A percentile compares a stretch with the other conserved stretches of the same genome.
phyloP scores from a whole-genome alignment of 2,888 invertebrate genomes.

The Cryptophagus acutangulus region DNA sequence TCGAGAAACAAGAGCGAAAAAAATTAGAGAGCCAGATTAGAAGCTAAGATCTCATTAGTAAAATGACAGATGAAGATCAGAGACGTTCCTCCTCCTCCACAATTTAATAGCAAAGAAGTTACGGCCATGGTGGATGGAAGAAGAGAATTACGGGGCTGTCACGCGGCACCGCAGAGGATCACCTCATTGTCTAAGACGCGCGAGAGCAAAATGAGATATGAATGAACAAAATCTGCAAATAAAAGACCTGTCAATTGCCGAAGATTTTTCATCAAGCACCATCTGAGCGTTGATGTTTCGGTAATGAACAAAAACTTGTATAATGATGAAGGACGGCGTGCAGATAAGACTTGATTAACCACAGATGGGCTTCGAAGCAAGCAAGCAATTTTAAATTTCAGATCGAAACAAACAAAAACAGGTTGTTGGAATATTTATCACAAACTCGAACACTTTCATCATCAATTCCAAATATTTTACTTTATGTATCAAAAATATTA shows the following conservation, averaged over 20 bases:
- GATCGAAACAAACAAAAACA: too few species aligned
- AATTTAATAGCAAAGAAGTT: slow-evolving; percentile 7
- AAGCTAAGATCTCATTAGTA: slow-evolving; percentile 44
- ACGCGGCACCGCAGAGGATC: slow-evolving; percentile 26
- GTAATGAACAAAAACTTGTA: slow-evolving; percentile 48
- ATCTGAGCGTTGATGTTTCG: slow-evolving; percentile 45
- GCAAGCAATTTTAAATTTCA: too few species aligned
- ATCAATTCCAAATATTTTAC: too few species aligned
- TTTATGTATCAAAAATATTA: too few species aligned
- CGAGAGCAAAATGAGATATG: slow-evolving; percentile 49
- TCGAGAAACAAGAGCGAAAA: too few species aligned
- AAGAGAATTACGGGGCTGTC: slow-evolving; percentile 45
- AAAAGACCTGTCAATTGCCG: slow-evolving; percentile 49
- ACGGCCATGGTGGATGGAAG: too few species aligned
- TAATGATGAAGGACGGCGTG: slow-evolving; percentile 45
- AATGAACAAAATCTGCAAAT: slow-evolving; percentile 49
- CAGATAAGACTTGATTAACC: slow-evolving; percentile 39
- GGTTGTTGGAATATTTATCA: too few species aligned
- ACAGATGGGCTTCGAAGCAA: slow-evolving; percentile 37
- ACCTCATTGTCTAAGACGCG: slow-evolving; percentile 29
- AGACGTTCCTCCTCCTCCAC: slow-evolving; percentile 8
- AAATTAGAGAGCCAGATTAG: too few species aligned
- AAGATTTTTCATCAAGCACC: slow-evolving; percentile 50
- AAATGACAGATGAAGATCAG: slow-evolving; percentile 45
- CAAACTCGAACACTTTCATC: too few species aligned